phyloP scores from a whole-genome alignment of 2,888 invertebrate species.

The Ectemnius cavifrons region DNA sequence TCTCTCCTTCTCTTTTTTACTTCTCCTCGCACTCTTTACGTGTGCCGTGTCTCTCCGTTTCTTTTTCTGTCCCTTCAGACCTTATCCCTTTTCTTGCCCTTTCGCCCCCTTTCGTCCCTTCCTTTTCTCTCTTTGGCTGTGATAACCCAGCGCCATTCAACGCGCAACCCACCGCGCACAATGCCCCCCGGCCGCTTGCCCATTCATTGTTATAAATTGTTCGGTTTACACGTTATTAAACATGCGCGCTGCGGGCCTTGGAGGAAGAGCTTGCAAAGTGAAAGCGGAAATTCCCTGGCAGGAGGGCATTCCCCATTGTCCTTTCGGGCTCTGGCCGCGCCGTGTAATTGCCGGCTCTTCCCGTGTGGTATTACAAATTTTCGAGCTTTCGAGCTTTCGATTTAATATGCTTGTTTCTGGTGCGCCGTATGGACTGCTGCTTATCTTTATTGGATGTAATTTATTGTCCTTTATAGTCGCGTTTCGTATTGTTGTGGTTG shows the following conservation, averaged over 20 bases:
- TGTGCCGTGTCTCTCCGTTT: slow-evolving; percentile 23
- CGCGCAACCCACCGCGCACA: neutral
- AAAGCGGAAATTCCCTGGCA: neutral
- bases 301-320: too few species aligned
- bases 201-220: slow-evolving; percentile 31
- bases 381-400: too few species aligned
- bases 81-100: slow-evolving; percentile 41
- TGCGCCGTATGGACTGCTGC: too few species aligned
- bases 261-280: neutral
- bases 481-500: too few species aligned
- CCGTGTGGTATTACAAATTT: too few species aligned
- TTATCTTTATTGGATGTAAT: too few species aligned
- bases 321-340: too few species aligned
- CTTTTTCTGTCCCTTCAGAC: slow-evolving; percentile 22
- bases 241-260: neutral
- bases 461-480: too few species aligned
- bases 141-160: slow-evolving; percentile 25
- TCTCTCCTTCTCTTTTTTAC: slow-evolving; percentile 18
- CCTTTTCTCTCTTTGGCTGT: slow-evolving; percentile 30
- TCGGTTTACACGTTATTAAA: slow-evolving; percentile 10
- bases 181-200: slow-evolving; percentile 7
- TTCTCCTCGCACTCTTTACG: slow-evolving; percentile 4
- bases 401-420: too few species aligned
- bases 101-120: too few species aligned
- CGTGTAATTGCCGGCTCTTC: too few species aligned